These are phyloP conservation scores for Paedocypris sp. DNA, from an alignment of 2,113 vertebrate genomes.

Conservation along the genomic window DNA sequence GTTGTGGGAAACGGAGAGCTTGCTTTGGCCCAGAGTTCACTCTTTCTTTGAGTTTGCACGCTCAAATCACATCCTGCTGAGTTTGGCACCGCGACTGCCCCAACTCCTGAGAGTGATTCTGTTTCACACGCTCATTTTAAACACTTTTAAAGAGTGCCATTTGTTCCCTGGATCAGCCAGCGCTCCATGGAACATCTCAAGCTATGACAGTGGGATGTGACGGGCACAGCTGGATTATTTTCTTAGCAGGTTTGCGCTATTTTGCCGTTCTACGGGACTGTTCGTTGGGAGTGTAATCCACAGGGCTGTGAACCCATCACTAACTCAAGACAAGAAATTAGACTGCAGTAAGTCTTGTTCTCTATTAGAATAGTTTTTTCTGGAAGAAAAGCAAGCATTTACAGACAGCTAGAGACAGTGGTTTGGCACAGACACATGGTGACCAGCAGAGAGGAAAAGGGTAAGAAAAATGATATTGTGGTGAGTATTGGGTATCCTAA, in stretches of 20 bases:
- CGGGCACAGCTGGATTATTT: not conserved
- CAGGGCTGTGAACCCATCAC: not conserved
- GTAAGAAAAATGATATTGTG: slow-evolving; percentile 36
- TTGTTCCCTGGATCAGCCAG: not conserved
- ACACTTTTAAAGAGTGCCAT: slow-evolving; percentile 12
- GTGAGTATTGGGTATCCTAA: slow-evolving; percentile 41
- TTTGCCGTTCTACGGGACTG: not conserved
- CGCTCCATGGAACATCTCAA: not conserved
- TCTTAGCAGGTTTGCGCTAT: not conserved
- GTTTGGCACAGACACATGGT: slow-evolving; percentile 57
- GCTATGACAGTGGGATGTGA: not conserved
- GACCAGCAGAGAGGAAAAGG: slow-evolving; percentile 27
- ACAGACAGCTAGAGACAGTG: slow-evolving; percentile 72
- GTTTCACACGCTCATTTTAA: slow-evolving; percentile 19
- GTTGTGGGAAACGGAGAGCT: slow-evolving; percentile 2
- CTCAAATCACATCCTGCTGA: slow-evolving; percentile 23
- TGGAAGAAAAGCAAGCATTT: slow-evolving; percentile 55
- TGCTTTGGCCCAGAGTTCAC: slow-evolving; percentile 7
- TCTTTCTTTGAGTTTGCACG: not conserved
- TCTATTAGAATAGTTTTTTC: slow-evolving; percentile 51
- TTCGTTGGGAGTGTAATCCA: slow-evolving; percentile 5
- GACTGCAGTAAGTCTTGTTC: slow-evolving; percentile 16
- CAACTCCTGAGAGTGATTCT: slow-evolving; percentile 22
- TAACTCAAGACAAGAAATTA: slow-evolving; percentile 18
- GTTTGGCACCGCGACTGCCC: slow-evolving; percentile 8